These are phyloP conservation scores for Helicoverpa assulta DNA, from an alignment of 2,888 invertebrate species.

Conservation along the genomic window DNA sequence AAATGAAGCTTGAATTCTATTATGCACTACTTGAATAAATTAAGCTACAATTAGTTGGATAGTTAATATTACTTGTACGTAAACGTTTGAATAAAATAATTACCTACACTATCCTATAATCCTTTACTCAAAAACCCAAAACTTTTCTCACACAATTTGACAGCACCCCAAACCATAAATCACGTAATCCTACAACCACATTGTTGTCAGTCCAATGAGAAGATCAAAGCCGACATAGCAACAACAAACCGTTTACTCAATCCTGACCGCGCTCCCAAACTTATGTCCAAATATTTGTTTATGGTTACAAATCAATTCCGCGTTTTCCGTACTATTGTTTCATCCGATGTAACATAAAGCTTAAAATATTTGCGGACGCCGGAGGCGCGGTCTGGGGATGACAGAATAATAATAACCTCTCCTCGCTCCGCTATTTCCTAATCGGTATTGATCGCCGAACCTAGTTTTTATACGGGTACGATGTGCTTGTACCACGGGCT, in stretches of 20 bases:
- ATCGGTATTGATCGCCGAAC: constrained; percentile 63
- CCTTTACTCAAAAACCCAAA: neutral
- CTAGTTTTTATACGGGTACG: constrained; percentile 14
- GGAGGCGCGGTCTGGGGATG: constrained; percentile 63
- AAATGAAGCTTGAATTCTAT: no score
- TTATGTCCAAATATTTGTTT: constrained; percentile 58
- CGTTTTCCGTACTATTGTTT: constrained; percentile 59
- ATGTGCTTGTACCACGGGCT: constrained; percentile 5
- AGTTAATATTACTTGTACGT: no score
- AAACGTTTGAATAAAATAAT: no score
- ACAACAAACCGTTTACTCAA: constrained; percentile 32
- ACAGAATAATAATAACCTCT: constrained; percentile 73
- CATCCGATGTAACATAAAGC: constrained; percentile 56
- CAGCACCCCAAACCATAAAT: neutral
- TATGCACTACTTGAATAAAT: no score
- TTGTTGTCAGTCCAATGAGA: constrained; percentile 18
- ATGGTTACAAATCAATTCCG: constrained; percentile 55
- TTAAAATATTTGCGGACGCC: constrained; percentile 64
- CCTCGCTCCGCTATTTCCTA: constrained; percentile 61
- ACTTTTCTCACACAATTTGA: neutral
- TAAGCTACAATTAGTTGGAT: no score
- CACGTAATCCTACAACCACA: constrained; percentile 18
- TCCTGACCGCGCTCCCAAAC: constrained; percentile 41
- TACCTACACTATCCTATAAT: no score
- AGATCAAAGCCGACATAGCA: constrained; percentile 37